phyloP scores from a whole-genome alignment of 2,797 vertebrate species.

The Spinus olivaceus region DNA sequence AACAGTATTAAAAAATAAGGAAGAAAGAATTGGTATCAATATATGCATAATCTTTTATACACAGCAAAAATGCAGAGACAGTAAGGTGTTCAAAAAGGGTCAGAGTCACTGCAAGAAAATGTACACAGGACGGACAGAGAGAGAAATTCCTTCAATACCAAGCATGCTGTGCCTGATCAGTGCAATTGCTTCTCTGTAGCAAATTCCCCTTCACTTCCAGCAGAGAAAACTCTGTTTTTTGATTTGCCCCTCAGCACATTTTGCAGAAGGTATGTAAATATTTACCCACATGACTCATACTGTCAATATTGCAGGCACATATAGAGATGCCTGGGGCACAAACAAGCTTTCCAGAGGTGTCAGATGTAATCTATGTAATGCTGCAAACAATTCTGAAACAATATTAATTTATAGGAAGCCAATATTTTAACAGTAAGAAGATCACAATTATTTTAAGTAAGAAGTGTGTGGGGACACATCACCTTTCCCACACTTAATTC shows the following conservation, averaged over 20 bases:
- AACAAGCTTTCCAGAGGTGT: neutral
- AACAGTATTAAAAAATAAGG: neutral
- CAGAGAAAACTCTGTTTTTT: neutral
- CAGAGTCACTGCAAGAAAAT: neutral
- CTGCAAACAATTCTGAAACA: neutral
- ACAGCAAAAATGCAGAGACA: neutral
- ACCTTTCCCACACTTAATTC: neutral
- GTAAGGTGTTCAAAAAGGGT: neutral
- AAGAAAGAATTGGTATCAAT: neutral
- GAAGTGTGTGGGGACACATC: neutral
- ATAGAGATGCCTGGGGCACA: neutral
- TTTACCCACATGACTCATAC: neutral
- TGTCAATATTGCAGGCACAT: neutral
- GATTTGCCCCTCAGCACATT: neutral
- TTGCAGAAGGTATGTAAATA: neutral
- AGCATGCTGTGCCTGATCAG: neutral
- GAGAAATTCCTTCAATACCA: neutral
- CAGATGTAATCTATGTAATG: neutral
- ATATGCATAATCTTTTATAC: neutral
- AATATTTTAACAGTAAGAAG: neutral
- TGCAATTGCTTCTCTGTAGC: neutral
- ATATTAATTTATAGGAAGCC: neutral
- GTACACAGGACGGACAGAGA: fast-evolving
- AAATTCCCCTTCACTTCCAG: neutral
- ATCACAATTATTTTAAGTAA: neutral